A percentile compares a stretch with the other conserved stretches of the same genome.
phyloP scores from a whole-genome alignment of 1,140 invertebrate genomes.

The Tetramorium simillimum region DNA sequence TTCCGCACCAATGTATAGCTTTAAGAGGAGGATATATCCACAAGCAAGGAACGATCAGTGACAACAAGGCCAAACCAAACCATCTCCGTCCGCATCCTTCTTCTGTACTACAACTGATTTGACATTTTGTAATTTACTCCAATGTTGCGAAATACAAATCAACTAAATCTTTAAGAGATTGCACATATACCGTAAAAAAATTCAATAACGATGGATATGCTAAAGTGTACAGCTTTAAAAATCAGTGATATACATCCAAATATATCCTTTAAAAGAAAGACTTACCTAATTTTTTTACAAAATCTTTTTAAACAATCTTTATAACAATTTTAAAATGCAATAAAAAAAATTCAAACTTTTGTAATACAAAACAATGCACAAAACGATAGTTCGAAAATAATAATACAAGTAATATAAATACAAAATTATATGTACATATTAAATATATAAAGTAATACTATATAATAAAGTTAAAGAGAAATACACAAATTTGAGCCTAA shows the following conservation, averaged over 20 bases:
- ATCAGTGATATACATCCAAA: neutral
- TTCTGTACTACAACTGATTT: slow-evolving; percentile 84
- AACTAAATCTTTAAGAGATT: slow-evolving; percentile 7
- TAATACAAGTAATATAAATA: neutral
- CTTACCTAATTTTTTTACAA: neutral
- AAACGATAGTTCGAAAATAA: neutral
- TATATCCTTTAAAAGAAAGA: slow-evolving; percentile 3
- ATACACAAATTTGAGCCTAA: neutral
- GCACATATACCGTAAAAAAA: neutral
- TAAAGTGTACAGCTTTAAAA: neutral
- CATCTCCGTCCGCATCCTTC: slow-evolving; percentile 89
- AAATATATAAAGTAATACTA: neutral
- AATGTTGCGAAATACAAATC: neutral
- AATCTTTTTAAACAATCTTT: neutral
- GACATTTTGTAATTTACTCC: slow-evolving; percentile 36
- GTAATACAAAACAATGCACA: slow-evolving; percentile 1
- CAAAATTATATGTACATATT: neutral
- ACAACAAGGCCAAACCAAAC: slow-evolving; percentile 94
- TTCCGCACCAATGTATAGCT: slow-evolving; percentile 93
- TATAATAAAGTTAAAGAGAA: slow-evolving; percentile 5
- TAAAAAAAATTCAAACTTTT: neutral
- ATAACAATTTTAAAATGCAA: slow-evolving; percentile 12
- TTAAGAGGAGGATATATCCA: slow-evolving; percentile 96
- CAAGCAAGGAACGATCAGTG: slow-evolving; percentile 95
- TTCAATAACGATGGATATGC: slow-evolving; percentile 13